These are phyloP conservation scores for Barnardius zonarius DNA, from an alignment of 2,113 vertebrate genomes.

Conservation along the genomic window DNA sequence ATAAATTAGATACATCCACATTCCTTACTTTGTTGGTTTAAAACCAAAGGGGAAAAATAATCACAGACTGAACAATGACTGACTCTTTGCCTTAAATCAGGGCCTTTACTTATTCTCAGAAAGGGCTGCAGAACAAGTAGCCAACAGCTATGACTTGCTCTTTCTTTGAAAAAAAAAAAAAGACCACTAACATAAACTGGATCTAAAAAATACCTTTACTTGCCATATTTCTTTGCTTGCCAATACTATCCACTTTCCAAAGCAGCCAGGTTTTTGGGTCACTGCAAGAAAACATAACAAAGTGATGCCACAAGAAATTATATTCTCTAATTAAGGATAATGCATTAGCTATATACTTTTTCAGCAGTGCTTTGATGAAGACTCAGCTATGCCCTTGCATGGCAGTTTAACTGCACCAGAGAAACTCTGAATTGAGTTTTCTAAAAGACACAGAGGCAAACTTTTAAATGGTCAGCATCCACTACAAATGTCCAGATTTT, in stretches of 20 bases:
- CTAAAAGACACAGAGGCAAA: background rate
- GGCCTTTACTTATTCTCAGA: background rate
- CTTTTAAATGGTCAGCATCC: background rate
- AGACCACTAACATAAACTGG: background rate
- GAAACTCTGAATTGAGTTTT: background rate
- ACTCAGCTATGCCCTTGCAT: background rate
- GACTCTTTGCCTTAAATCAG: background rate
- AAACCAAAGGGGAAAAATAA: background rate
- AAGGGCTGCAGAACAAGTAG: background rate
- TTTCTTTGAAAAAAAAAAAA: background rate
- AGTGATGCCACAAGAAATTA: conserved; percentile 16
- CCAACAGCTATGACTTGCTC: background rate
- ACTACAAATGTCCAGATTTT: fast-evolving
- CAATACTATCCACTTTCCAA: conserved; percentile 54
- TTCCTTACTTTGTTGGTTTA: background rate
- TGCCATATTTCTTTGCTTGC: conserved; percentile 51
- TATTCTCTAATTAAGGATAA: background rate
- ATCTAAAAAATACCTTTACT: conserved; percentile 42
- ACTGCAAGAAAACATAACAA: conserved; percentile 57
- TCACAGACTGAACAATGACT: background rate
- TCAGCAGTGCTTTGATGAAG: background rate
- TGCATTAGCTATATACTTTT: background rate
- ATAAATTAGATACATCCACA: background rate
- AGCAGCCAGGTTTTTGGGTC: conserved; percentile 41
- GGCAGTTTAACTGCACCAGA: background rate